These are phyloP conservation scores for Melanotaenia boesemani DNA, from an alignment of 2,797 vertebrate genomes.

Conservation along the genomic window DNA sequence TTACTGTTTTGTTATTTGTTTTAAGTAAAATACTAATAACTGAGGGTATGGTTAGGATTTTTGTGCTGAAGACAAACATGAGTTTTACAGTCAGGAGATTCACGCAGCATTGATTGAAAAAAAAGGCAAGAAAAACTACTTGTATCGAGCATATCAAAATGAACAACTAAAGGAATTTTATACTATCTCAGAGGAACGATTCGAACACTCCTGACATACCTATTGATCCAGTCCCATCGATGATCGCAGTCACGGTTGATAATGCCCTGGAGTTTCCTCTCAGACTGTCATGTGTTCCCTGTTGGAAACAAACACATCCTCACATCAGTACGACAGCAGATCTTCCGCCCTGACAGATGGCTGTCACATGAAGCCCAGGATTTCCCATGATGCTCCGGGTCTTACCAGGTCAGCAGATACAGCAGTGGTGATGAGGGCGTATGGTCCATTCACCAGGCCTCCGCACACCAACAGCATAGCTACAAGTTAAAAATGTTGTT, in stretches of 20 bases:
- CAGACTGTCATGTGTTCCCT: constrained; percentile 96
- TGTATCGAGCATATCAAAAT: too few relatives aligned
- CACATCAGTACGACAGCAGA: background rate
- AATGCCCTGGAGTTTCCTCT: constrained; percentile 94
- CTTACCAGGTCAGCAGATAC: constrained; percentile 97
- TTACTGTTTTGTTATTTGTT: too few relatives aligned
- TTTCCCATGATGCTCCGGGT: constrained; percentile 21
- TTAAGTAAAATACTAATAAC: too few relatives aligned
- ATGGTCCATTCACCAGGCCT: constrained; percentile 94
- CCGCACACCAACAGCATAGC: constrained; percentile 94
- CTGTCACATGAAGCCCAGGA: background rate
- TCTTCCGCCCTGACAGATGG: background rate
- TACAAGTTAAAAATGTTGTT: constrained; percentile 49
- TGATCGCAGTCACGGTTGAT: constrained; percentile 96
- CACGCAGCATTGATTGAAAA: too few relatives aligned
- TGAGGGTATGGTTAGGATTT: too few relatives aligned
- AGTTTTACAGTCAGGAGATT: too few relatives aligned
- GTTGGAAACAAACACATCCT: constrained; percentile 8
- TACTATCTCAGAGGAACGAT: too few relatives aligned
- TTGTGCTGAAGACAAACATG: too few relatives aligned
- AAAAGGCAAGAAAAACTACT: too few relatives aligned
- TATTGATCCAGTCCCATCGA: constrained; percentile 95
- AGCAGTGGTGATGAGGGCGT: constrained; percentile 95
- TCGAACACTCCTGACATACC: constrained; percentile 74
- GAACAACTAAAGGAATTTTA: too few relatives aligned